Percentiles rank a stretch among this genome's conserved stretches.
These are phyloP conservation scores for Drosophila kanapiae DNA, from an alignment of 1,140 invertebrate genomes.

Conservation along the genomic window DNA sequence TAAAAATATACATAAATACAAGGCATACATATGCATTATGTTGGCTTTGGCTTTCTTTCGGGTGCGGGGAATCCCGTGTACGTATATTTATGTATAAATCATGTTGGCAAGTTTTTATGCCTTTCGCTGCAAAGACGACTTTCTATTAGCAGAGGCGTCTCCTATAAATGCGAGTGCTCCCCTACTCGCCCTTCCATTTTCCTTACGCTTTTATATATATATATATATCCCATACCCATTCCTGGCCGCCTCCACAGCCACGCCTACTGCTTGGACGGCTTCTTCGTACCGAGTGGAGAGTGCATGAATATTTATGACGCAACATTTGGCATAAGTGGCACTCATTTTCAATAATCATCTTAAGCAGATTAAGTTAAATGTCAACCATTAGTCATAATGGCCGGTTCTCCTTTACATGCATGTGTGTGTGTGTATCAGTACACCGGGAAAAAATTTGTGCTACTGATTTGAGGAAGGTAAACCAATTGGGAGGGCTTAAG, in stretches of 20 bases:
- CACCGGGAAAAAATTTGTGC: slow-evolving; percentile 3
- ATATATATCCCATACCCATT: neutral
- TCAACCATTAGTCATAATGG: slow-evolving; percentile 84
- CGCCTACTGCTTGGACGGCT: slow-evolving; percentile 10
- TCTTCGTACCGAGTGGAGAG: slow-evolving; percentile 25
- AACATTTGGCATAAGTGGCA: slow-evolving; percentile 83
- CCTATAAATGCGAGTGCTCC: slow-evolving; percentile 49
- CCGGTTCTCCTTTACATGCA: slow-evolving; percentile 56
- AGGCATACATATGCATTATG: slow-evolving; percentile 72
- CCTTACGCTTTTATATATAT: too few relatives aligned
- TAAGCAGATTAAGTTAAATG: slow-evolving; percentile 84
- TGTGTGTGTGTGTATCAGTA: slow-evolving; percentile 6
- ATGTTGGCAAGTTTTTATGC: slow-evolving; percentile 84
- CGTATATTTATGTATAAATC: slow-evolving; percentile 80
- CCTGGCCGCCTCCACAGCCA: neutral
- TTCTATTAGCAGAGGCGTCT: slow-evolving; percentile 75
- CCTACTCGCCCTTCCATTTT: slow-evolving; percentile 3
- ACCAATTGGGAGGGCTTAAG: neutral
- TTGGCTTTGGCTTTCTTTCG: slow-evolving; percentile 21
- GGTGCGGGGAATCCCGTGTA: slow-evolving; percentile 45
- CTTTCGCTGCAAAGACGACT: slow-evolving; percentile 61
- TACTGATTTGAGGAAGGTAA: too few relatives aligned
- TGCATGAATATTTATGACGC: slow-evolving; percentile 84
- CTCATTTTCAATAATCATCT: slow-evolving; percentile 84
- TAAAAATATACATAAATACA: slow-evolving; percentile 54